These are phyloP conservation scores for human DNA, from an alignment of 2,113 vertebrate genomes.

Conservation along the genomic window DNA sequence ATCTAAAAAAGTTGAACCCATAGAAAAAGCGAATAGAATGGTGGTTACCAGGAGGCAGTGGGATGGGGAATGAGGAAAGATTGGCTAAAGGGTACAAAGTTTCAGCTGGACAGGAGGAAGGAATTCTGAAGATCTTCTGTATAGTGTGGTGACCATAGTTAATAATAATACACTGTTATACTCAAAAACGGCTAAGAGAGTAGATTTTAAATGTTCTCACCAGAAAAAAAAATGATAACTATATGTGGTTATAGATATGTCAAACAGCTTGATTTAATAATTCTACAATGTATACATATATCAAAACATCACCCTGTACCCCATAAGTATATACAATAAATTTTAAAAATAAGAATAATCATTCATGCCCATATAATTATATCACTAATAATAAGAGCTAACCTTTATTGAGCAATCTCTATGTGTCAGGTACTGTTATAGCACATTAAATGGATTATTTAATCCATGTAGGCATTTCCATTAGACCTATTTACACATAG, in stretches of 20 bases:
- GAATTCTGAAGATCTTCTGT: neutral
- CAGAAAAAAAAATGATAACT: neutral
- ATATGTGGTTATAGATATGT: neutral
- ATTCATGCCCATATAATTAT: neutral
- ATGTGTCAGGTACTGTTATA: neutral
- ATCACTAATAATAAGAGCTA: neutral
- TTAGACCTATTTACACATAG: neutral
- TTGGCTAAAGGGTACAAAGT: neutral
- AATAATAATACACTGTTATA: neutral
- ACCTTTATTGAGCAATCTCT: neutral
- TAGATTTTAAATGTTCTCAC: neutral
- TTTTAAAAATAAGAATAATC: neutral
- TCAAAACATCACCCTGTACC: neutral
- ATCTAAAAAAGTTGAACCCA: neutral
- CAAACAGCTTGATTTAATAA: neutral
- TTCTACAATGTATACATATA: too few relatives aligned
- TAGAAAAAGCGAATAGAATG: neutral
- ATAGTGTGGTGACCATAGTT: too few relatives aligned
- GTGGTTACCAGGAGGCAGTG: neutral
- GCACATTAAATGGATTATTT: neutral
- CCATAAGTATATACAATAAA: neutral
- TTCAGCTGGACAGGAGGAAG: too few relatives aligned
- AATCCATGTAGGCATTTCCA: neutral
- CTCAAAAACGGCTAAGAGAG: neutral
- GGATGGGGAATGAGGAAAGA: neutral